Base-by-base conservation (phyloP, 2,113 vertebrate genomes). In the Peromyscus polionotus region DNA sequence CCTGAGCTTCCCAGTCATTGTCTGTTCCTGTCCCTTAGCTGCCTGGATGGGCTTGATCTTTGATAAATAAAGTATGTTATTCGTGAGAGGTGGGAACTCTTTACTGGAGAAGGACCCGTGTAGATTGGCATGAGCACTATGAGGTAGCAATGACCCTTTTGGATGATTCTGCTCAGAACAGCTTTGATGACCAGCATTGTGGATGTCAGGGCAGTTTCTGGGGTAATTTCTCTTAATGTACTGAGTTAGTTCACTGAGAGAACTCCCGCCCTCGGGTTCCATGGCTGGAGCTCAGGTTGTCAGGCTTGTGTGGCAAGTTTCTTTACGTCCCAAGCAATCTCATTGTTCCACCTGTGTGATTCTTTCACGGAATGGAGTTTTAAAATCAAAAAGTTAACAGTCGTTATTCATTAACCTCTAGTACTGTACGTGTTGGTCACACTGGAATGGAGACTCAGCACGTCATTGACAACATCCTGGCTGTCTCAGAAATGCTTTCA, bases 341-440 rank as follows among this genome's bases (percentile, higher is more conserved):
- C 11, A 4, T 9, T 36, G 57, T 87, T 65, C 42, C 33, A 1
- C 63, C 63, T 26, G 12, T 83, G 51, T 36, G 42, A 51, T 59
- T 59, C 79, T n/a, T 39, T 80, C 42, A 36, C 28, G 63, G 0
- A 86, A 48, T 68, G 10, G 28, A 48, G 42, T 86, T 68, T 28
- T 86, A 68, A 86, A 45, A 86, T 48, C 22, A 28, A 48, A 36
- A 84, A 67, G 42, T 48, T 68, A 67, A 36, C 13, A 57, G 54
- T 42, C 9, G 89, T 13, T 84, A 22, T 80, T 26, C 39, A 26
- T 84, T 92, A 33, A 42, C 90, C 97, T 95, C 22, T 92, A 98
- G 98, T 26, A 59, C 98, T 2, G 33, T 98, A 1, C 98, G 97
- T 2, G 0, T 98, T 0, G 98, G 98, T 51, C 97, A 98, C 93